phyloP scores from a whole-genome alignment of 2,113 vertebrate species.

The Neodon shergylaensis region DNA sequence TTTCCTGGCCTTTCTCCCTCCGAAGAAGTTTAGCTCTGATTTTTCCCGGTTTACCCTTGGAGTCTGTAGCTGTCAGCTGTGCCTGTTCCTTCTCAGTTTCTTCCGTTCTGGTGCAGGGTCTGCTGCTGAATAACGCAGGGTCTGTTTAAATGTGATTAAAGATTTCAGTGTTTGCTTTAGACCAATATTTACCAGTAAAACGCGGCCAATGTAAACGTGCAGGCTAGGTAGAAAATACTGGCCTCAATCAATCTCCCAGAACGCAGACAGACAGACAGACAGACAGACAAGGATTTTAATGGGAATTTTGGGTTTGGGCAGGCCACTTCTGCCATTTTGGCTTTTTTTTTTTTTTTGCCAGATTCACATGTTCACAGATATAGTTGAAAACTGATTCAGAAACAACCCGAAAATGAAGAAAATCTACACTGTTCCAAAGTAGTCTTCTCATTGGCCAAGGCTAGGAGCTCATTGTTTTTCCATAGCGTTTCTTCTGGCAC shows the following conservation, averaged over 20 bases:
- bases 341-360: not conserved
- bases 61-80: not conserved
- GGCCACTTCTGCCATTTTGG: slow-evolving; percentile 26
- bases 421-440: not conserved
- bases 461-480: not conserved
- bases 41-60: slow-evolving; percentile 51
- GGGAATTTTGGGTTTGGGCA: not conserved
- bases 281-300: not conserved
- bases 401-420: not conserved
- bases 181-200: slow-evolving; percentile 79
- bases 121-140: slow-evolving; percentile 56
- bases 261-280: slow-evolving; percentile 57
- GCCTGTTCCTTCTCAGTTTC: not conserved
- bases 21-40: slow-evolving; percentile 57
- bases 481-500: not conserved
- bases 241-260: slow-evolving; percentile 61
- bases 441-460: not conserved
- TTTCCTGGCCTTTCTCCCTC: slow-evolving; percentile 65
- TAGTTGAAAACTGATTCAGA: not conserved
- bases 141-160: slow-evolving; percentile 79
- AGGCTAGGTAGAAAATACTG: slow-evolving; percentile 73
- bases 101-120: not conserved
- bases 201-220: slow-evolving; percentile 78
- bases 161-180: slow-evolving; percentile 79
- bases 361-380: not conserved